These are phyloP conservation scores for Platysteira castanea DNA, from an alignment of 2,113 vertebrate species.

Conservation along the genomic window DNA sequence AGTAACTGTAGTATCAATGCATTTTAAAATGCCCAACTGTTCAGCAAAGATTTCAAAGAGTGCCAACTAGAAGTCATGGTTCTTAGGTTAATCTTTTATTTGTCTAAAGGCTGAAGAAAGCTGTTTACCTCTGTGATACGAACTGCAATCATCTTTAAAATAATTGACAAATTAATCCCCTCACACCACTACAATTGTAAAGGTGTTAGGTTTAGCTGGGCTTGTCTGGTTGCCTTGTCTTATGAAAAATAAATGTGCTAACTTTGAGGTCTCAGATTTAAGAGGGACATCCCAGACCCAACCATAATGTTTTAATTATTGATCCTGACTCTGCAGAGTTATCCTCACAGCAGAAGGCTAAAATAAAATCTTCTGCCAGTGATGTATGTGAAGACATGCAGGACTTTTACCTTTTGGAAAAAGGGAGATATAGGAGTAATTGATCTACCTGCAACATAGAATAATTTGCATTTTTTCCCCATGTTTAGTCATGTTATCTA, in stretches of 20 bases:
- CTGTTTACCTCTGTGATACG: constrained; percentile 64
- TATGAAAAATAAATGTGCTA: constrained; percentile 64
- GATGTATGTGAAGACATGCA: neutral
- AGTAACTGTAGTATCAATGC: constrained; percentile 38
- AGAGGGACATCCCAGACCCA: constrained; percentile 38
- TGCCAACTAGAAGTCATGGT: constrained; percentile 53
- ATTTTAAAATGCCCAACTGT: constrained; percentile 37
- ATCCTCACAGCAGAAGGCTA: neutral
- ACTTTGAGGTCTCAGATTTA: constrained; percentile 57
- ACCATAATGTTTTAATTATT: constrained; percentile 59
- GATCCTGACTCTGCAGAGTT: constrained; percentile 9
- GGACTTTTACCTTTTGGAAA: neutral
- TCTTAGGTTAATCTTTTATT: constrained; percentile 73
- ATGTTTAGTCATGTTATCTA: neutral
- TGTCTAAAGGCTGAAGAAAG: constrained; percentile 67
- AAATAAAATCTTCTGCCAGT: neutral
- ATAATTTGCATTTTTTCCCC: neutral
- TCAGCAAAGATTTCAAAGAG: constrained; percentile 60
- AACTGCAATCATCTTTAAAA: constrained; percentile 71
- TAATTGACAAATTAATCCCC: constrained; percentile 75
- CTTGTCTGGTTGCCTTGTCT: constrained; percentile 67
- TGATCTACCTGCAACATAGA: neutral
- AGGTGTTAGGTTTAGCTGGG: constrained; percentile 70
- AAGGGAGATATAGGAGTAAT: neutral
- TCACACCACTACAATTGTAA: constrained; percentile 54